Conservation (phyloP, 2,113 vertebrate genomes). For the Peromyscus maniculatus region DNA sequence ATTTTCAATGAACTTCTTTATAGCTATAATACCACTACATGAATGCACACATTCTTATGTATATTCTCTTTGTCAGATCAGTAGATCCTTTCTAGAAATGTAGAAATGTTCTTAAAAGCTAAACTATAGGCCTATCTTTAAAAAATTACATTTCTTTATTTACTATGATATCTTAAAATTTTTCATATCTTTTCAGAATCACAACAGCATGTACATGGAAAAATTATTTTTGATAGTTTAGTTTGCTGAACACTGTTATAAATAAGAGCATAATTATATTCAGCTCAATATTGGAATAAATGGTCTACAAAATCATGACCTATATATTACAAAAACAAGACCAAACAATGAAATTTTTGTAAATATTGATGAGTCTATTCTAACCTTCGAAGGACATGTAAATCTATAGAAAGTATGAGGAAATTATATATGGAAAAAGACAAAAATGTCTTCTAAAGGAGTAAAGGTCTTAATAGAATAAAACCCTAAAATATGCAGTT, state of each 20-base stretch:
- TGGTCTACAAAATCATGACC: background rate
- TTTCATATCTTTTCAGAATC: too few species aligned
- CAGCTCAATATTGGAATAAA: too few species aligned
- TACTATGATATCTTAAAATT: too few species aligned
- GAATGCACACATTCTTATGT: background rate
- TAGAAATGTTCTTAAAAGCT: background rate
- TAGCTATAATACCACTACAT: background rate
- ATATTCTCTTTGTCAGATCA: background rate
- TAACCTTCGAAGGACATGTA: background rate
- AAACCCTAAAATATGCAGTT: background rate
- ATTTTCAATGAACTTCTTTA: background rate
- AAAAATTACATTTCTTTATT: background rate
- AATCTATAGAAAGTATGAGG: background rate
- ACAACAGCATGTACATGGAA: background rate
- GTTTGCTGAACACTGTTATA: background rate
- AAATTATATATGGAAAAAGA: too few species aligned
- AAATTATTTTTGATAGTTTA: background rate
- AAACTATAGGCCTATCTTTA: background rate
- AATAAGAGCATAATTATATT: background rate
- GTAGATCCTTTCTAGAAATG: background rate
- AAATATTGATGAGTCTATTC: background rate
- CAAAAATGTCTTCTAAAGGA: background rate
- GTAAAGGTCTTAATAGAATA: background rate
- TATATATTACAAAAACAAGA: background rate
- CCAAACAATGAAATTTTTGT: accelerated